A percentile compares a stretch with the other conserved stretches of the same genome.
Evolutionary conservation across 2,888 invertebrate species (phyloP).

Genomic region (Phaedon cochleariae): DNA sequence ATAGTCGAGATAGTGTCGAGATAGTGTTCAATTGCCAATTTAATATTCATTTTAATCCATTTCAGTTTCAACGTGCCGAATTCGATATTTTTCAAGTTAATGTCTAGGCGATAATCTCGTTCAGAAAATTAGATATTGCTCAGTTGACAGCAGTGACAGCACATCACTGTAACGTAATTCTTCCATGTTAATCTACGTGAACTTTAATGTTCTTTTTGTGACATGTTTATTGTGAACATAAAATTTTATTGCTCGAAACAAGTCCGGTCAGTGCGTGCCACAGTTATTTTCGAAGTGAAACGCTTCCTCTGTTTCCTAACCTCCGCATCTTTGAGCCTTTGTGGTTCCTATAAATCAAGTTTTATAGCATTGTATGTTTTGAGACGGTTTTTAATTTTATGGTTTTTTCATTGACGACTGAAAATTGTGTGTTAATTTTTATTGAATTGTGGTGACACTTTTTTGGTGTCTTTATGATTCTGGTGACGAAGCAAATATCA

Average conservation of each 20-base stretch:
- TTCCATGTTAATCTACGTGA: conserved; percentile 40
- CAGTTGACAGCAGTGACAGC: conserved; percentile 16
- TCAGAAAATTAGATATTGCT: not conserved
- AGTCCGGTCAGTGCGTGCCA: conserved; percentile 35
- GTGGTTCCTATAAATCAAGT: conserved; percentile 28
- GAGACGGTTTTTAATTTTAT: conserved; percentile 4
- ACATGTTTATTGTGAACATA: conserved; percentile 49
- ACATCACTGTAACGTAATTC: conserved; percentile 34
- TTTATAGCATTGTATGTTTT: conserved; percentile 20
- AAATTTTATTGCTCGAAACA: conserved; percentile 43
- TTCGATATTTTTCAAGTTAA: no score
- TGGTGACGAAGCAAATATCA: no score
- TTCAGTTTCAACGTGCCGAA: no score
- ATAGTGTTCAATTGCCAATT: no score
- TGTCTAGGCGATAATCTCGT: not conserved
- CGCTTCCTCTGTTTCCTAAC: conserved; percentile 27
- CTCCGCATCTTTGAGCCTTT: conserved; percentile 27
- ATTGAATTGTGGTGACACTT: no score
- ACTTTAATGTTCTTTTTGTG: conserved; percentile 46
- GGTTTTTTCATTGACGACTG: conserved; percentile 5
- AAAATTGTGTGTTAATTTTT: not conserved
- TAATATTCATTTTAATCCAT: no score
- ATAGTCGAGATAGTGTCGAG: no score
- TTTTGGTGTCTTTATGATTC: no score
- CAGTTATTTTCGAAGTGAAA: conserved; percentile 17